Evolutionary conservation across 2,113 vertebrate genomes (phyloP), one percentile per base, ranked within the genome.

Genomic region (Rhea americana): DNA sequence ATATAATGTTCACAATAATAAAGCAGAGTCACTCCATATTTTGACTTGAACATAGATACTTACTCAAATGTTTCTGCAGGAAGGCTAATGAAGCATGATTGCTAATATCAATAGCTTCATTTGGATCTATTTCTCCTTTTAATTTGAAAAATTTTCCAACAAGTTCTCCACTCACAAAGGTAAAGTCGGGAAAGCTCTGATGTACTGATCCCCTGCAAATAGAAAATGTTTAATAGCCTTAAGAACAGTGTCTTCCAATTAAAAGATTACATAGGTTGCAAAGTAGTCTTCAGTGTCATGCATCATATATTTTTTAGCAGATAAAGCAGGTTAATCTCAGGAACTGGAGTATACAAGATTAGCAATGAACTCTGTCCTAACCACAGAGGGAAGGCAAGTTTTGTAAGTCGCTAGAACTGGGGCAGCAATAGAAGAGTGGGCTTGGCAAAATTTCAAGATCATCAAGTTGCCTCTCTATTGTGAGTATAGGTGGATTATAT

Each of bases 131-230:
- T 70, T 98, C 97, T 94, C 99, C 99, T 96, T 98, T 98, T 62
- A 99, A 95, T 61, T 97, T 97, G 93, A 99, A 96, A 70, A 98
- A 81, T 90, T 96, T 98, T 63, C 98, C 99, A 47, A 99, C 90
- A 71, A 98, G 96, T 89, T 97, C 97, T n/a, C 98, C 97, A 0
- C 98, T 98, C 62, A 98, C 96, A 96, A 99, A 99, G 70, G 99
- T 99, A 90, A 99, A 99, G 96, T 99, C 99, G 32, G 98, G 98
- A 96, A 99, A 99, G 90, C 99, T 99, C 96, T 99, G 99, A 94
- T 99, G 99, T 30, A 99, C 98, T 4, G 99, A 96, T 3, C 99
- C 99, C 94, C 99, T 99, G 92, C 47, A 92, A 95, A 95, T 0
- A 96, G 18, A 95, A 85, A 41, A 41, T 25, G 3, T 81, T 41